Evolutionary conservation across 2,888 invertebrate species (phyloP), one percentile per base, ranked within the genome.

Genomic region (Drepana falcataria): DNA sequence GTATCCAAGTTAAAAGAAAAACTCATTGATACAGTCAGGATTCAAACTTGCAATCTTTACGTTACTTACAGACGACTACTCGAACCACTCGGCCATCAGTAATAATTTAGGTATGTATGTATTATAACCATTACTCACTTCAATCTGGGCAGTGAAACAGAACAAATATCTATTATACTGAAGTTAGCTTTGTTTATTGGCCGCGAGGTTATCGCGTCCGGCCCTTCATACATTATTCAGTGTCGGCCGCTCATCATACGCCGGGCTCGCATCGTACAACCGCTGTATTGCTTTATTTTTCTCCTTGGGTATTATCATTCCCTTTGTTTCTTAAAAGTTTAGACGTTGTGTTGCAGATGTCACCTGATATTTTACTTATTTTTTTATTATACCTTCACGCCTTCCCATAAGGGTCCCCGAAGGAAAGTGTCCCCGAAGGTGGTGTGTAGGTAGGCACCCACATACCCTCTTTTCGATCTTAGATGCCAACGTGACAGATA

Each of bases 161-260:
- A 56, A 56, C 54, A 48, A 65, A 60, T 64, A 61, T 58, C 55
- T 55, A 58, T 64, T 59, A 61, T 63, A 59, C 55, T 59, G 53
- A 51, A 51, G 51, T 35, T 56, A 56, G 57, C 58, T 49, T 60
- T 67, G 70, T 70, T 64, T 69, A 67, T 67, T 62, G 60, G 57
- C 63, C 59, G 56, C 62, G 53, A 60, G 64, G 60, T 59, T 67
- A 63, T 66, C 66, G 65, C 63, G 53, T 66, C 57, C 64, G 64
- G 61, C 63, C 65, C 76, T 69, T 79, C 77, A 81, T 81, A 70
- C 72, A 81, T 81, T 63, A 81, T 81, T 81, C 81, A 81, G 69
- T 49, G 60, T 56, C 56, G 61, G 60, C 56, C 72, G 70, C 73
- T 69, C 79, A 79, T 79, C 79, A 78, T 72, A 70, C 73, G 68